Percentiles rank a stretch among this genome's conserved stretches.
Conservation (phyloP, 2,888 invertebrate species). For the Pammene aurita region DNA sequence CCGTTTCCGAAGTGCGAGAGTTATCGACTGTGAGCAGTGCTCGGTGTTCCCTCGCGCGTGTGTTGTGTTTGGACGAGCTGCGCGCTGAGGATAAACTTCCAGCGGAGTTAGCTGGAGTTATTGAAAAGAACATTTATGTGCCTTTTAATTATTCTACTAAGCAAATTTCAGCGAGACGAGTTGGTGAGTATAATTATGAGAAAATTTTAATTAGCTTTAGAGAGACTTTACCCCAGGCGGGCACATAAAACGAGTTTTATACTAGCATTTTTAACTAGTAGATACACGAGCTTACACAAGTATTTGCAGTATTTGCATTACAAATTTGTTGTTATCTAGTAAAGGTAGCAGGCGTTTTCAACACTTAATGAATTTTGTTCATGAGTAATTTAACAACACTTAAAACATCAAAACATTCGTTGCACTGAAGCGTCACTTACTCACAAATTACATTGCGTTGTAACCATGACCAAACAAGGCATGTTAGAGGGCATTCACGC, state of each 20-base stretch:
- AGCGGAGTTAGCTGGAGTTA: slow-evolving; percentile 68
- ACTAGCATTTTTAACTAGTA: slow-evolving; percentile 10
- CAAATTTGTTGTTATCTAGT: not conserved
- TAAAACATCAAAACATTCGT: not conserved
- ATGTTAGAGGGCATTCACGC: slow-evolving; percentile 32
- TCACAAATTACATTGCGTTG: slow-evolving; percentile 14
- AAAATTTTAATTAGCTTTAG: slow-evolving; percentile 27
- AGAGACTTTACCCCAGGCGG: slow-evolving; percentile 1
- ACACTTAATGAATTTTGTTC: not conserved
- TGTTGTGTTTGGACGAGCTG: slow-evolving; percentile 84
- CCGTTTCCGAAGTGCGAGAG: slow-evolving; percentile 56
- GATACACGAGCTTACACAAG: slow-evolving; percentile 5
- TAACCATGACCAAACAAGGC: slow-evolving; percentile 22
- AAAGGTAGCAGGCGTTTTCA: not conserved
- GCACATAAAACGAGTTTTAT: not conserved
- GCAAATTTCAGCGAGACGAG: slow-evolving; percentile 73
- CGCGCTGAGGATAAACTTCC: slow-evolving; percentile 81
- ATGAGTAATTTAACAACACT: not conserved
- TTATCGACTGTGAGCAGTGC: slow-evolving; percentile 75
- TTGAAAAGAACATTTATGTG: slow-evolving; percentile 85
- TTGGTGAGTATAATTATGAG: slow-evolving; percentile 66
- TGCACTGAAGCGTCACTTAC: slow-evolving; percentile 2
- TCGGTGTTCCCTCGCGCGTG: slow-evolving; percentile 71
- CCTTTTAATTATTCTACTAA: slow-evolving; percentile 86
- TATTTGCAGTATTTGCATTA: slow-evolving; percentile 13